Evolutionary conservation across 2,113 vertebrate species (phyloP).

Genomic region (Antigone vipio): DNA sequence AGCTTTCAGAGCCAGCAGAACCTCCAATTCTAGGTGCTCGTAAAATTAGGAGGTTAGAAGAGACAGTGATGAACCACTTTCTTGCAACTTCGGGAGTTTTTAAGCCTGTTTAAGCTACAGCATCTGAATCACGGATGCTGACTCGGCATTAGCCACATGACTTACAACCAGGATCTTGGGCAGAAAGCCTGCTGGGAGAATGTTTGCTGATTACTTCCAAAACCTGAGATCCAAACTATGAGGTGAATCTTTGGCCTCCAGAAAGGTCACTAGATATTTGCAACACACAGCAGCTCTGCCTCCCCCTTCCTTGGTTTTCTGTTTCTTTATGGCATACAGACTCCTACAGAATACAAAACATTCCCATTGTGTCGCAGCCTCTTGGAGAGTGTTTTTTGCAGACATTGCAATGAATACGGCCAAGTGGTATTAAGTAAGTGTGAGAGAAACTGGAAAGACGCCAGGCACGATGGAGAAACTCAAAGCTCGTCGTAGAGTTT

Average conservation of each 20-base stretch:
- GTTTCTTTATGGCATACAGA: constrained; percentile 19
- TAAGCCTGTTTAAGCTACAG: background rate
- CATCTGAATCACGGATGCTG: background rate
- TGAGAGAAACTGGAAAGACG: background rate
- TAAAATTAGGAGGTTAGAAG: background rate
- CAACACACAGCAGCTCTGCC: constrained; percentile 47
- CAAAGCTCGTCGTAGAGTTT: background rate
- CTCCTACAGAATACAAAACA: constrained; percentile 18
- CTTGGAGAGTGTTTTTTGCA: background rate
- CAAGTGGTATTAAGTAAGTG: constrained; percentile 27
- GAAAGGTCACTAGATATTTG: constrained; percentile 58
- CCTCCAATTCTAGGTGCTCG: background rate
- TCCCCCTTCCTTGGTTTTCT: constrained; percentile 34
- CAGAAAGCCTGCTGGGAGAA: background rate
- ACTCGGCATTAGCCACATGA: background rate
- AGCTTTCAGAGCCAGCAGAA: background rate
- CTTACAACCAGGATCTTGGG: background rate
- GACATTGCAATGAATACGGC: background rate
- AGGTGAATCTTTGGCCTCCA: constrained; percentile 38
- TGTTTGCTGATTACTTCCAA: background rate
- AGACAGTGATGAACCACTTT: background rate
- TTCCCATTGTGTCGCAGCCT: background rate
- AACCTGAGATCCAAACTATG: background rate
- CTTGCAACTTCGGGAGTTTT: background rate
- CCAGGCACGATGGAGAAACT: background rate